A percentile compares a stretch with the other conserved stretches of the same genome.
These are phyloP conservation scores for Drosophila incognita DNA, from an alignment of 2,888 invertebrate genomes.

Conservation along the genomic window DNA sequence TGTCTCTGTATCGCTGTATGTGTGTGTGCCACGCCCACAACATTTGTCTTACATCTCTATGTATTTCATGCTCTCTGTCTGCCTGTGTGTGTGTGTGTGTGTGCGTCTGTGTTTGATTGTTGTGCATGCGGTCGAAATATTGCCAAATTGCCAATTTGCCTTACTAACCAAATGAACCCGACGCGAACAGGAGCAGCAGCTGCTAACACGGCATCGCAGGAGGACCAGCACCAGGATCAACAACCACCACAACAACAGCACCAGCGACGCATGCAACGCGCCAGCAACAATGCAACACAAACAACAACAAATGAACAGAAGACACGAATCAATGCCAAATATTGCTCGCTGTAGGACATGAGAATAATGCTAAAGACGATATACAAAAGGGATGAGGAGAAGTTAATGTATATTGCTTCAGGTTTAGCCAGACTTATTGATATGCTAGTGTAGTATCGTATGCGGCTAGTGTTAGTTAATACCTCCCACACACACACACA, in stretches of 20 bases:
- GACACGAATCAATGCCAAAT: constrained; percentile 46
- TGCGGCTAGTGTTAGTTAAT: constrained; percentile 9
- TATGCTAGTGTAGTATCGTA: constrained; percentile 8
- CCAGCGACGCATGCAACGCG: constrained; percentile 60
- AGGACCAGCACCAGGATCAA: constrained; percentile 36
- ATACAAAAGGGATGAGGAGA: background rate
- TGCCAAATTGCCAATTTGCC: constrained; percentile 64
- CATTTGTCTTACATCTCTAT: constrained; percentile 35
- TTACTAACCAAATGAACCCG: constrained; percentile 69
- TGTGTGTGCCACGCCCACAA: constrained; percentile 25
- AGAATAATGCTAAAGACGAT: constrained; percentile 19
- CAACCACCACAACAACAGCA: constrained; percentile 10
- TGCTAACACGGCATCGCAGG: constrained; percentile 47
- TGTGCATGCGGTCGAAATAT: constrained; percentile 59
- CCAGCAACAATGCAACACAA: constrained; percentile 67
- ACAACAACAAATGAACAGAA: constrained; percentile 42
- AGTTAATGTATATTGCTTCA: background rate
- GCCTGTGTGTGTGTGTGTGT: constrained; percentile 31
- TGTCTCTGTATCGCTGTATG: constrained; percentile 30
- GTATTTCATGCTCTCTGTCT: constrained; percentile 46
- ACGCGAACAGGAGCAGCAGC: constrained; percentile 72
- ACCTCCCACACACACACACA: constrained; percentile 20
- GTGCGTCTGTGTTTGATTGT: constrained; percentile 38
- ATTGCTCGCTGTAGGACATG: constrained; percentile 59
- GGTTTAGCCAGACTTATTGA: constrained; percentile 8